These are phyloP conservation scores for Psittacula cyanocephala DNA, from an alignment of 2,113 vertebrate species.

Conservation along the genomic window DNA sequence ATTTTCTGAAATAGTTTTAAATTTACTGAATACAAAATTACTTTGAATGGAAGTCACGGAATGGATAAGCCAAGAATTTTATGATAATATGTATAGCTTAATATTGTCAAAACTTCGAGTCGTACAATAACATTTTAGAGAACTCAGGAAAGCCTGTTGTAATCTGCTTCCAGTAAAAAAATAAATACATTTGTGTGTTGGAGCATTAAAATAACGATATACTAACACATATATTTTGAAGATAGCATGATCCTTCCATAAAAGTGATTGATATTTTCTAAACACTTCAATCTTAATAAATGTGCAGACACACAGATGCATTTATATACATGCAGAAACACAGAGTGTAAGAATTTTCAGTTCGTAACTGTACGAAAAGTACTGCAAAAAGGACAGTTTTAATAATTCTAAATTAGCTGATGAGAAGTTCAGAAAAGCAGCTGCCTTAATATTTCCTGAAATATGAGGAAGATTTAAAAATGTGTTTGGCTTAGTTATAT, in stretches of 20 bases:
- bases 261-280: neutral
- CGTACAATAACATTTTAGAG: neutral
- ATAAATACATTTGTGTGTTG: neutral
- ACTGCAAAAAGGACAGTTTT: neutral
- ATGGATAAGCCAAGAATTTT: neutral
- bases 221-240: neutral
- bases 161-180: neutral
- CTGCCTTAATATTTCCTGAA: conserved; percentile 16
- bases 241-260: neutral
- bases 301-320: neutral
- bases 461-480: neutral
- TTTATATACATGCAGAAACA: neutral
- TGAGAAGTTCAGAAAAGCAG: neutral
- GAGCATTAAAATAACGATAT: neutral
- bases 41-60: neutral
- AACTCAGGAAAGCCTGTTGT: neutral
- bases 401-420: neutral
- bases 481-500: neutral
- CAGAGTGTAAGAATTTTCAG: neutral
- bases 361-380: neutral
- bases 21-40: conserved; percentile 12
- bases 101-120: neutral
- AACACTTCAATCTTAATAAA: neutral
- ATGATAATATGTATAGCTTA: neutral
- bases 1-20: conserved; percentile 65